Percentiles rank a stretch among this genome's conserved stretches.
These are phyloP conservation scores for Apostichopus leukothele DNA, from an alignment of 53 echinoderm and acorn worm genomes.

Conservation along the genomic window DNA sequence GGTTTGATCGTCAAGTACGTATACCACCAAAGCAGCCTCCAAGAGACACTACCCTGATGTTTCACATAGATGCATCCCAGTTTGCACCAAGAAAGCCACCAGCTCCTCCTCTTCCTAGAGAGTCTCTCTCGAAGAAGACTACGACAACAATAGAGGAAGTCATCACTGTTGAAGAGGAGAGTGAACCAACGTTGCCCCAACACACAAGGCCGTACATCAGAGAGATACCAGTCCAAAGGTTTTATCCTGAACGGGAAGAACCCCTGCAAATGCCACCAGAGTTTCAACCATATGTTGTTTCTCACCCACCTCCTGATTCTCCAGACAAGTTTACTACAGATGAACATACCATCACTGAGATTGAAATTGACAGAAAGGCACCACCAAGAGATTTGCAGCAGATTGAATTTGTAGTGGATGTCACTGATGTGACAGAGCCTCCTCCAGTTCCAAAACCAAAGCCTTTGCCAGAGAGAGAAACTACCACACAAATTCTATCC, in stretches of 20 bases:
- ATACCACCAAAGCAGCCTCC: conserved; percentile 25
- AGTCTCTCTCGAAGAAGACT: conserved; percentile 67
- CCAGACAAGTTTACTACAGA: conserved; percentile 24
- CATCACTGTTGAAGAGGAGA: conserved; percentile 65
- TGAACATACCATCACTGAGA: conserved; percentile 33
- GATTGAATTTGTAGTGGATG: conserved; percentile 46
- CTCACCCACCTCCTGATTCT: conserved; percentile 25
- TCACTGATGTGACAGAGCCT: conserved; percentile 35
- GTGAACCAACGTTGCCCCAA: conserved; percentile 41
- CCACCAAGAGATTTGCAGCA: conserved; percentile 42
- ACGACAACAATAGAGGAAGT: conserved; percentile 76
- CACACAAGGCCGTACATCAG: conserved; percentile 4
- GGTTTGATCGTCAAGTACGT: conserved; percentile 26
- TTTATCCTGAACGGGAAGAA: conserved; percentile 21
- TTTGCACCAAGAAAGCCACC: conserved; percentile 48
- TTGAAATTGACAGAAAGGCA: conserved; percentile 40
- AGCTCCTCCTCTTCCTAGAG: conserved; percentile 43
- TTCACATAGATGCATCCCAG: conserved; percentile 63
- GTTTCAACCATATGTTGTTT: conserved; percentile 47
- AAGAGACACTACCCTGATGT: conserved; percentile 51
- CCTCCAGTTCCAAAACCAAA: conserved; percentile 39
- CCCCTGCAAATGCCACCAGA: conserved; percentile 46
- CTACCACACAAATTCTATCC: conserved; percentile 28
- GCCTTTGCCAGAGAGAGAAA: conserved; percentile 53
- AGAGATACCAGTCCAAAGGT: conserved; percentile 25